phyloP scores from a whole-genome alignment of 1,140 invertebrate species.

The Megalonaias nervosa region DNA sequence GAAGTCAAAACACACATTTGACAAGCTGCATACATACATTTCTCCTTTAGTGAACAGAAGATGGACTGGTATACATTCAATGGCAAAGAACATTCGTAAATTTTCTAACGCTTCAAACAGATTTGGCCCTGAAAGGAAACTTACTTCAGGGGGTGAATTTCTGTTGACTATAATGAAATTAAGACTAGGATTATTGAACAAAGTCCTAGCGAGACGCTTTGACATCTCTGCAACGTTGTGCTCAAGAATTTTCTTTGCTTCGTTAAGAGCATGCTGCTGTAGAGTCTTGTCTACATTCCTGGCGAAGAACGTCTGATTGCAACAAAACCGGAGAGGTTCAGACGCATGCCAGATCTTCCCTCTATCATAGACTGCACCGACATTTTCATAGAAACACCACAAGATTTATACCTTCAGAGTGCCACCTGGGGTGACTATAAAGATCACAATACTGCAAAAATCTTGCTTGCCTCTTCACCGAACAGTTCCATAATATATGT shows the following conservation, averaged over 20 bases:
- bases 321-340: conserved; percentile 14
- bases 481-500: conserved; percentile 21
- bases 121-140: conserved; percentile 13
- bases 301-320: conserved; percentile 7
- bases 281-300: conserved; percentile 7
- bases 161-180: conserved; percentile 25
- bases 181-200: conserved; percentile 17
- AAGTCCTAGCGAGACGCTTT: conserved; percentile 25
- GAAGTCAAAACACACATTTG: background rate
- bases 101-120: background rate
- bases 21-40: conserved; percentile 13
- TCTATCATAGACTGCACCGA: conserved; percentile 29
- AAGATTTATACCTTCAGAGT: conserved; percentile 24
- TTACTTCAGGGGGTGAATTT: conserved; percentile 25
- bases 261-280: conserved; percentile 19
- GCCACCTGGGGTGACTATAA: conserved; percentile 30
- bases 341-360: conserved; percentile 15
- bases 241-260: conserved; percentile 22
- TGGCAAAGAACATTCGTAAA: background rate
- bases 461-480: conserved; percentile 22
- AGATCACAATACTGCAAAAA: conserved; percentile 27
- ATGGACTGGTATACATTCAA: conserved; percentile 3
- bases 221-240: conserved; percentile 19
- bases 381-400: conserved; percentile 21
- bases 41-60: conserved; percentile 7